Base-by-base conservation (phyloP, 2,888 invertebrate species). In the Meandrusa payeni region DNA sequence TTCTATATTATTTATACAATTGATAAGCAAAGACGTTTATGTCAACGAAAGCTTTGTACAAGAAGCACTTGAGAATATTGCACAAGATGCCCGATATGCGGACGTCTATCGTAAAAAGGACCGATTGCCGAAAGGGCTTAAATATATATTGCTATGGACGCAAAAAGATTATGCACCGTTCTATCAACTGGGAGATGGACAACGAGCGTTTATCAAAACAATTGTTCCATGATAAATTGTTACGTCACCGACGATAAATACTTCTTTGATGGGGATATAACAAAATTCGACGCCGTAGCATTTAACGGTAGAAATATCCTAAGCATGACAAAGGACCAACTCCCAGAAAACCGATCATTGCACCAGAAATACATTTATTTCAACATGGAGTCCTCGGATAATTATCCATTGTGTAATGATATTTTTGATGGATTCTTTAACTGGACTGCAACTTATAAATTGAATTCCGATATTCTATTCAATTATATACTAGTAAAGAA, bases 291-390 rank as follows among this genome's bases (percentile, higher is more conserved):
- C 39, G 83, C 73, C 0, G 59, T 86, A 11, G 75, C 68, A 0
- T 82, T 86, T 43, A 81, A 85, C 26, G 85, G 82, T 6, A 63
- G 80, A 3, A 74, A 64, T 28, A 40, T 82, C 22, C 28, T 43
- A 1, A 3, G 36, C 3, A 20, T 57, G 20, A 11, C 41, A 0
- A 11, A 42, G 9, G 47, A 44, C 1, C 48, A 64, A 5, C 44
- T 81, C 1, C 87, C 86, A 1, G 34, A 34, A 5, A 22, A 31
- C 1, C 59, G 87, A 20, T 68, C 71, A 0, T 47, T 54, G 0
- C 60, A 68, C n/a, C 88, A 88, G 42, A 78, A 76, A 50, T 88
- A 79, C 41, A 73, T 88, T 39, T 86, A 55, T 48, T 64, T 83
- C 29, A 78, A 76, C 36, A 72, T 73, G 62, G 88, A 88, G 52